phyloP scores from a whole-genome alignment of 2,113 vertebrate genomes.

The Petrocephalus microphthalmus region DNA sequence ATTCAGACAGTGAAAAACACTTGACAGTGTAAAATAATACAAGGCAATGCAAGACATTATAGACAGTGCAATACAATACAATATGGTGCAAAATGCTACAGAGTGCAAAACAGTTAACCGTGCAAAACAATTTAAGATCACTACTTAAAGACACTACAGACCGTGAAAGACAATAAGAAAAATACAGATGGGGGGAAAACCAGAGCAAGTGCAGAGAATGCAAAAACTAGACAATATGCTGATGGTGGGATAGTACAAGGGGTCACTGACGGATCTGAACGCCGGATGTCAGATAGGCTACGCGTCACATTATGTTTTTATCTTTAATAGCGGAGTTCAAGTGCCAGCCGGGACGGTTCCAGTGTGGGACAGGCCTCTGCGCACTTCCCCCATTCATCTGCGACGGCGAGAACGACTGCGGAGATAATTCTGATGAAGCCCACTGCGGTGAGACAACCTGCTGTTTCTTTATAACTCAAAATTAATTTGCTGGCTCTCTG shows the following conservation, averaged over 20 bases:
- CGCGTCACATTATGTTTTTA: not conserved
- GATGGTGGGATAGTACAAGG: too few relatives aligned
- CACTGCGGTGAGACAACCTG: conserved; percentile 77
- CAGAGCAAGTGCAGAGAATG: not conserved
- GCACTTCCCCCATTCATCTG: conserved; percentile 96
- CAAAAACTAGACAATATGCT: too few relatives aligned
- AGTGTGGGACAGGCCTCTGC: conserved; percentile 93
- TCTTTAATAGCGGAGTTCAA: conserved; percentile 84
- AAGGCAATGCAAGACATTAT: not conserved
- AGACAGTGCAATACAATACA: not conserved
- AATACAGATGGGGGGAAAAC: too few relatives aligned
- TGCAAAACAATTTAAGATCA: not conserved
- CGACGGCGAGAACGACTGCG: conserved; percentile 96
- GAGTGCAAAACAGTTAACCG: not conserved
- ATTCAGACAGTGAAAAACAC: not conserved
- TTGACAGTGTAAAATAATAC: not conserved
- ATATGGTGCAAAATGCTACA: not conserved
- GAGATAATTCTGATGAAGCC: conserved; percentile 94
- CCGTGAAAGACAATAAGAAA: not conserved
- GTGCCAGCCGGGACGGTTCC: conserved; percentile 92
- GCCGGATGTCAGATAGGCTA: conserved; percentile 12
- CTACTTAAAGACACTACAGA: not conserved
- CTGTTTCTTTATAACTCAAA: not conserved
- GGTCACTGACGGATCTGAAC: not conserved
- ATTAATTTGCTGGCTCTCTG: not conserved